Conservation (phyloP, 2,888 invertebrate species). For the Lottia gigantea region DNA sequence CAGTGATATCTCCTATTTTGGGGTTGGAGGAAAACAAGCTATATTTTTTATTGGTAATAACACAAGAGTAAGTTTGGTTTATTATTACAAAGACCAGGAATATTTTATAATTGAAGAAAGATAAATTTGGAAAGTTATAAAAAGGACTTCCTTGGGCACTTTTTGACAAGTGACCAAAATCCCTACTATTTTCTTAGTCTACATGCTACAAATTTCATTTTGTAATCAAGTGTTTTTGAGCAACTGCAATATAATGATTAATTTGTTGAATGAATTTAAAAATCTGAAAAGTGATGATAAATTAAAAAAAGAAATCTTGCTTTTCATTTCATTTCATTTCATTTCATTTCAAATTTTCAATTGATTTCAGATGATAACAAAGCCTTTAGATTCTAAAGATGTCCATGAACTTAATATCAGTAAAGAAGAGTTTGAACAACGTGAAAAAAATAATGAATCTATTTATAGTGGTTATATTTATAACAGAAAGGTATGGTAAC, state of each 20-base stretch:
- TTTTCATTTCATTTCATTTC: too few relatives aligned
- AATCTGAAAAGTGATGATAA: too few relatives aligned
- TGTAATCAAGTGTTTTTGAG: too few relatives aligned
- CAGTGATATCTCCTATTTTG: slow-evolving; percentile 69
- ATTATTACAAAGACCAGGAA: too few relatives aligned
- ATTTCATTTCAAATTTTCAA: background rate
- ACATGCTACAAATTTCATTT: too few relatives aligned
- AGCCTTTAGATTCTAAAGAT: slow-evolving; percentile 59
- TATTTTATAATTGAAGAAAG: too few relatives aligned
- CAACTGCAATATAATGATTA: too few relatives aligned
- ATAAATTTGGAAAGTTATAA: too few relatives aligned
- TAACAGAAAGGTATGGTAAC: slow-evolving; percentile 64
- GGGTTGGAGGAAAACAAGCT: slow-evolving; percentile 68
- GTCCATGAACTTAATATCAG: slow-evolving; percentile 67
- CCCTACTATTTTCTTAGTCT: too few relatives aligned
- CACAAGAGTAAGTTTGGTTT: slow-evolving; percentile 50
- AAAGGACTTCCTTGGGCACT: too few relatives aligned
- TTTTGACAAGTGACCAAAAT: too few relatives aligned
- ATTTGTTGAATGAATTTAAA: too few relatives aligned
- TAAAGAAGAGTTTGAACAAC: slow-evolving; percentile 67
- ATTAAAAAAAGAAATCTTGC: background rate
- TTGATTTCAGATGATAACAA: slow-evolving; percentile 64
- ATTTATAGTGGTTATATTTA: slow-evolving; percentile 67
- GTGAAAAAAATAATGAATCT: slow-evolving; percentile 64
- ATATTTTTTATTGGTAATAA: slow-evolving; percentile 67